phyloP scores from a whole-genome alignment of 2,797 vertebrate species.

The Rhynchonycteris naso region DNA sequence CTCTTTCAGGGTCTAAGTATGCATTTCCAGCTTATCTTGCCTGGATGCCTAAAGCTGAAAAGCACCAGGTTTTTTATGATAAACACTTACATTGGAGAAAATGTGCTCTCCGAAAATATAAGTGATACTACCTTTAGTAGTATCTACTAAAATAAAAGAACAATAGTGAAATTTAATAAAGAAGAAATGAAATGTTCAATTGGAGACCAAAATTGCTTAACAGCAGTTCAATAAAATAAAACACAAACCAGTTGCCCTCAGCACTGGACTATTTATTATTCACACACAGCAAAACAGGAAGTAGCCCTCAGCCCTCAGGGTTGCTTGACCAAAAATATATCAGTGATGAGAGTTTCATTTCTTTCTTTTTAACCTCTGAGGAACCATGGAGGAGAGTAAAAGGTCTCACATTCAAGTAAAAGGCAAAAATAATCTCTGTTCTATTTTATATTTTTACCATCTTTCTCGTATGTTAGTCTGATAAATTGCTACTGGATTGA shows the following conservation, averaged over 20 bases:
- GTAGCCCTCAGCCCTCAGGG: conserved; percentile 57
- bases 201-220: conserved; percentile 75
- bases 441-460: not conserved
- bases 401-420: conserved; percentile 26
- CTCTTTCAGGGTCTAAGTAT: not conserved
- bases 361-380: conserved; percentile 53
- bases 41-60: not conserved
- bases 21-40: not conserved
- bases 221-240: conserved; percentile 76
- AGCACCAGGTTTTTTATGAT: conserved; percentile 33
- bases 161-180: conserved; percentile 76
- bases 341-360: conserved; percentile 61
- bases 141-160: conserved; percentile 60
- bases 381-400: not conserved
- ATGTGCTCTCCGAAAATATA: conserved; percentile 51
- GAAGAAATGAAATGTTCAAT: conserved; percentile 78
- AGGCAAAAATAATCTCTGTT: not conserved
- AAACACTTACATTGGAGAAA: conserved; percentile 40
- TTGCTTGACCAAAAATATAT: conserved; percentile 58
- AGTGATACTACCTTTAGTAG: conserved; percentile 60
- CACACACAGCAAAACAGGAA: conserved; percentile 70
- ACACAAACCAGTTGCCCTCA: conserved; percentile 63
- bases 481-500: not conserved
- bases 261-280: conserved; percentile 59
- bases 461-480: conserved; percentile 8